Conservation (phyloP, 2,888 invertebrate genomes). For the Dynastes grantii region DNA sequence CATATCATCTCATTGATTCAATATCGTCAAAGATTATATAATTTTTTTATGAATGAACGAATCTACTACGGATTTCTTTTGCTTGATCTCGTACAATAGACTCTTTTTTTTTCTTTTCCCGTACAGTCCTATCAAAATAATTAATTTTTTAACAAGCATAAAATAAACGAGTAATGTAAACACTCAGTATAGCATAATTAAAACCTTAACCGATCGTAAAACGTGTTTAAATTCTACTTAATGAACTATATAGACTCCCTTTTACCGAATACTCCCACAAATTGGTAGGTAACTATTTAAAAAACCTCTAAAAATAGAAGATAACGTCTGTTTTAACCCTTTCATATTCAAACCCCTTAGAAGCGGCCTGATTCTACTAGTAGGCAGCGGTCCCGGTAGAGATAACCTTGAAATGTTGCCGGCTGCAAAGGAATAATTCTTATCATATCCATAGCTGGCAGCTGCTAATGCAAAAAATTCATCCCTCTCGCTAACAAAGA, state of each 20-base stretch:
- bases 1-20: too few relatives aligned
- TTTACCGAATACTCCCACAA: constrained; percentile 48
- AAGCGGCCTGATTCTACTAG: constrained; percentile 1
- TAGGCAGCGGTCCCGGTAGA: not conserved
- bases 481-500: constrained; percentile 27
- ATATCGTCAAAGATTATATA: too few relatives aligned
- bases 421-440: constrained; percentile 48
- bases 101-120: too few relatives aligned
- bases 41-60: too few relatives aligned
- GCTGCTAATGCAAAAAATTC: constrained; percentile 44
- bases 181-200: constrained; percentile 12
- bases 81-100: too few relatives aligned
- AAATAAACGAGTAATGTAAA: not conserved
- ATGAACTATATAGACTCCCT: constrained; percentile 43
- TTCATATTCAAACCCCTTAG: constrained; percentile 56
- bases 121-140: not conserved
- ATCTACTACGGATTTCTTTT: too few relatives aligned
- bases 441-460: constrained; percentile 28
- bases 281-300: constrained; percentile 66
- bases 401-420: constrained; percentile 43
- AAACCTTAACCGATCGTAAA: constrained; percentile 35
- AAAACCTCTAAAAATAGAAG: constrained; percentile 67
- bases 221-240: constrained; percentile 38
- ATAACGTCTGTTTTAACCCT: constrained; percentile 64
- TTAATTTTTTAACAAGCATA: not conserved